Evolutionary conservation across 2,888 invertebrate genomes (phyloP), one percentile per base, ranked within the genome.

Genomic region (Cephus sareptanus): DNA sequence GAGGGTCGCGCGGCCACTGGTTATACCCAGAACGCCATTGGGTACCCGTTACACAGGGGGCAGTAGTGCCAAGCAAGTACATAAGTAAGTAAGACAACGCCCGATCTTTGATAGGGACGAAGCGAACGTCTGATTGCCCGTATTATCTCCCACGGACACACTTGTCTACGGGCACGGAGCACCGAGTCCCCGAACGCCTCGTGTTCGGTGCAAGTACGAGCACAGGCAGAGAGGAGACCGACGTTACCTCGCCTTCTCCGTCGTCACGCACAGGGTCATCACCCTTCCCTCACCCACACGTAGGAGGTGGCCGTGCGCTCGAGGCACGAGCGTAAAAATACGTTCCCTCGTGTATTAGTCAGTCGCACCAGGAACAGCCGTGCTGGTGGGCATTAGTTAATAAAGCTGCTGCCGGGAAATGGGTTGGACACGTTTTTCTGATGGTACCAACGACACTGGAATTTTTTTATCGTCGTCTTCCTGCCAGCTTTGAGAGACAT

Each of bases 231-330:
- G 71, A 30, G 15, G 4, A 71, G 71, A 11, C 15, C 71, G 31
- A 71, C 34, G 4, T 34, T 71, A 31, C 70, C 30, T 71, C 71
- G 33, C 12, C 71, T 33, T 34, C 71, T 71, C 71, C 71, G 34
- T 31, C 71, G 71, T 71, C 71, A 71, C 71, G 71, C 71, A 71
- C 71, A 71, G 71, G 71, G 71, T 71, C 71, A 71, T 71, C 71
- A 71, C 71, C 71, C 71, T 71, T 71, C 71, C 71, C 34, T 71
- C 34, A 31, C 34, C 71, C 56, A 56, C 56, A 56, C 56, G 56
- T 9, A 56, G 37, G 2, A 56, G 37, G 56, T 23, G 23, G 23
- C 56, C 56, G 15, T 56, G 56, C 56, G 56, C 56, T 56, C 23
- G 56, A 23, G 56, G 56, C 56, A 6, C 56, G 56, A 56, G 56